Percentiles rank a stretch among this genome's conserved stretches.
These are phyloP conservation scores for Arrhamphus sclerolepis DNA, from an alignment of 2,797 vertebrate species.

Conservation along the genomic window DNA sequence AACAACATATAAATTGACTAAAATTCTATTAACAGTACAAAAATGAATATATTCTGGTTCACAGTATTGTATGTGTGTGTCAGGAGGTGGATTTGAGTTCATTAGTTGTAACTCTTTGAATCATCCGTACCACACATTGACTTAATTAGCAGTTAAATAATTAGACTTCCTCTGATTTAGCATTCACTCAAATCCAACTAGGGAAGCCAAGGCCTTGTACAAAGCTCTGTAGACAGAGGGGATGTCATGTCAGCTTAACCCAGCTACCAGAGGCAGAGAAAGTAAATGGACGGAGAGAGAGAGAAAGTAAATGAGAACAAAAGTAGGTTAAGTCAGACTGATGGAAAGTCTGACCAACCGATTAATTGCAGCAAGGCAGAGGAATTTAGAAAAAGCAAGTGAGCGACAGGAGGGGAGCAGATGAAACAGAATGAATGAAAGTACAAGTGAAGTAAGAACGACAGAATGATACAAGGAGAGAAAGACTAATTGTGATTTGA, in stretches of 20 bases:
- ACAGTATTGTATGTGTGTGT: slow-evolving; percentile 3
- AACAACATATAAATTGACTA: no score
- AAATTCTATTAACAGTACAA: no score
- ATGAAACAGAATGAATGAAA: slow-evolving; percentile 62
- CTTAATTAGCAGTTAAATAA: slow-evolving; percentile 69
- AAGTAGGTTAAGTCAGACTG: slow-evolving; percentile 80
- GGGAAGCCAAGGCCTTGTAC: slow-evolving; percentile 50
- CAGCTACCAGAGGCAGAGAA: slow-evolving; percentile 45
- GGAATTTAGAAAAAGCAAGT: slow-evolving; percentile 40
- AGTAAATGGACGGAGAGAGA: slow-evolving; percentile 31
- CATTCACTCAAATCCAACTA: slow-evolving; percentile 49
- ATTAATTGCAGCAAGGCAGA: slow-evolving; percentile 74
- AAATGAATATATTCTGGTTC: neutral
- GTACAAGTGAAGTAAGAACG: slow-evolving; percentile 38
- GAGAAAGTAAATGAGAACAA: slow-evolving; percentile 61
- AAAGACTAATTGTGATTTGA: slow-evolving; percentile 65
- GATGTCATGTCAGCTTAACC: slow-evolving; percentile 68
- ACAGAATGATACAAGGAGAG: slow-evolving; percentile 31
- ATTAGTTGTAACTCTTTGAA: slow-evolving; percentile 53
- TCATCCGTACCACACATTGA: slow-evolving; percentile 53
- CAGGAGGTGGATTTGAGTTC: slow-evolving; percentile 43
- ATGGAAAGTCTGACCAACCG: slow-evolving; percentile 71
- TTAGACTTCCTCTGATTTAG: slow-evolving; percentile 62
- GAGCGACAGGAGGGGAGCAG: slow-evolving; percentile 52
- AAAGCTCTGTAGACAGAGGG: slow-evolving; percentile 52